A percentile compares a stretch with the other conserved stretches of the same genome.
phyloP scores from a whole-genome alignment of 2,113 vertebrate species.

The Melanerpes formicivorus region DNA sequence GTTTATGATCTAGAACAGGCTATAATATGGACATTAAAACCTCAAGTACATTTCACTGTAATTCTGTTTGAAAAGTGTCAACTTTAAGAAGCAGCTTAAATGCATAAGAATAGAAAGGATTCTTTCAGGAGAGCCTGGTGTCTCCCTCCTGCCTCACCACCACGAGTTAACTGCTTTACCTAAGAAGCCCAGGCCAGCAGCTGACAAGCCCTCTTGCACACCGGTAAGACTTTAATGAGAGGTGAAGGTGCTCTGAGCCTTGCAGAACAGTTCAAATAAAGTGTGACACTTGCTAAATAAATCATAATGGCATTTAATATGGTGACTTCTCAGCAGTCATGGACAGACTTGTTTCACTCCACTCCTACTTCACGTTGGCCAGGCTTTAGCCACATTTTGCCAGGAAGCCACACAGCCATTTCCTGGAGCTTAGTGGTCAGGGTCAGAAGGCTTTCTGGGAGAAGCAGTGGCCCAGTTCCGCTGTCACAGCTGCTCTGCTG shows the following conservation, averaged over 20 bases:
- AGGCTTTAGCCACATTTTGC: background rate
- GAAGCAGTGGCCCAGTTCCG: background rate
- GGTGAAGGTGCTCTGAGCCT: background rate
- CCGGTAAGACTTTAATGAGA: background rate
- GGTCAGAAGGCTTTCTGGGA: background rate
- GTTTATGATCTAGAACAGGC: background rate
- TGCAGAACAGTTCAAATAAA: background rate
- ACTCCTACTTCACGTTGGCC: background rate
- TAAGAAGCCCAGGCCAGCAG: background rate
- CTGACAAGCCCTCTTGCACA: background rate
- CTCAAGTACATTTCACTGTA: background rate
- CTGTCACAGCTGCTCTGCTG: background rate
- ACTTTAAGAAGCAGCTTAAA: background rate
- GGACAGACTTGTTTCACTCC: background rate
- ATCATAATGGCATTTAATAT: background rate
- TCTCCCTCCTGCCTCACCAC: background rate
- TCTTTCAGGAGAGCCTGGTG: background rate
- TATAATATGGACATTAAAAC: background rate
- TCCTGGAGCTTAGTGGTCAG: background rate
- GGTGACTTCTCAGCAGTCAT: background rate
- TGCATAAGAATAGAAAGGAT: background rate
- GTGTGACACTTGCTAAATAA: background rate
- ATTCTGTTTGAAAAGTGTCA: background rate
- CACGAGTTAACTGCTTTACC: background rate
- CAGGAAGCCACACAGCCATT: background rate